Percentiles rank a stretch among this genome's conserved stretches.
Conservation (phyloP, 1,140 invertebrate genomes). For the Scaptomyza hsui region DNA sequence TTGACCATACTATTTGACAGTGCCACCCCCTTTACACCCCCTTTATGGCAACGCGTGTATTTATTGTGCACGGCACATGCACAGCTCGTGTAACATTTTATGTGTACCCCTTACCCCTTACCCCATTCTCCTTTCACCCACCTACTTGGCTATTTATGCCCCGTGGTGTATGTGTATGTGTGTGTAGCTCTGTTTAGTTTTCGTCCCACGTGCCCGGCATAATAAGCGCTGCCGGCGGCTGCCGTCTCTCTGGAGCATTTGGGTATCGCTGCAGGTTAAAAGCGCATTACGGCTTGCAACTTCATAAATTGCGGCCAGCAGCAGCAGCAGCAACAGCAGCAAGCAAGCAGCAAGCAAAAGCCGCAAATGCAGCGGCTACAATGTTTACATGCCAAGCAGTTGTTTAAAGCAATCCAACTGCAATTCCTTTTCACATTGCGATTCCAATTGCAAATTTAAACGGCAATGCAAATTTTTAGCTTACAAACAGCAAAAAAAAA, state of each 20-base stretch:
- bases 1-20: slow-evolving; percentile 71
- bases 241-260: background rate
- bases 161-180: slow-evolving; percentile 14
- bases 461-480: slow-evolving; percentile 59
- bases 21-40: slow-evolving; percentile 8
- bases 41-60: slow-evolving; percentile 50
- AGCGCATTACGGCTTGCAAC: slow-evolving; percentile 75
- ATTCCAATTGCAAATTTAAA: slow-evolving; percentile 48
- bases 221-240: slow-evolving; percentile 49
- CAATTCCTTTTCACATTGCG: background rate
- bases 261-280: slow-evolving; percentile 69
- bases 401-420: slow-evolving; percentile 41
- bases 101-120: slow-evolving; percentile 30
- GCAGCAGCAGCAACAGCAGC: slow-evolving; percentile 24
- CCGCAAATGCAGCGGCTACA: slow-evolving; percentile 39
- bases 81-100: slow-evolving; percentile 70
- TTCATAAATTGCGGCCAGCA: slow-evolving; percentile 70
- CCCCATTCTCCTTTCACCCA: background rate
- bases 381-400: slow-evolving; percentile 68
- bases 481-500: slow-evolving; percentile 46
- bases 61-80: slow-evolving; percentile 75
- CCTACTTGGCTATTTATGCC: slow-evolving; percentile 46
- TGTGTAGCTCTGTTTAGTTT: slow-evolving; percentile 68
- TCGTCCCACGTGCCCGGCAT: slow-evolving; percentile 66
- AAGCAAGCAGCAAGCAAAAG: slow-evolving; percentile 15